Base-by-base conservation (phyloP, 92 coral and sea anemone genomes). In the Parazoanthus swiftii region DNA sequence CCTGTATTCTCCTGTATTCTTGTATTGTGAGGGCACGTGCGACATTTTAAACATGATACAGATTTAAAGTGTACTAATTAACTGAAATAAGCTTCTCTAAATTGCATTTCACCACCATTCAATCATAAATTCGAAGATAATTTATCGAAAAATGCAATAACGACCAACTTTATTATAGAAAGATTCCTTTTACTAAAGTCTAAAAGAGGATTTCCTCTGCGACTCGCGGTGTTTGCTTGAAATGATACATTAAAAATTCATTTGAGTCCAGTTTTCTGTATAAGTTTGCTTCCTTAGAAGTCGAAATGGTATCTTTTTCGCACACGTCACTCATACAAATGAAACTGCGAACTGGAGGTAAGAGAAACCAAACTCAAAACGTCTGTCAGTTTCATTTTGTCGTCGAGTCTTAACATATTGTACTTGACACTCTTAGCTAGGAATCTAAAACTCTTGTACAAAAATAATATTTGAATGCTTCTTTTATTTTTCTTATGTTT, bases 21-120 rank as follows among this genome's bases (percentile, higher is more conserved):
- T 42, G 78, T 35, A 83, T 83, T 83, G 86, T 83, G 39, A 46
- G 51, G 95, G 94, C 98, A 95, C 98, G 98, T 95, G 98, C 89
- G n/a, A n/a, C 3, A 18, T 36, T 42, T 76, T 74, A 88, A 85
- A 93, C 90, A 88, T 89, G 91, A 89, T 77, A 80, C 82, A 88
- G 65, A 72, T 74, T 79, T 72, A 85, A 86, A 92, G 89, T 86
- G 88, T 58, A 87, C 86, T 86, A 89, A 91, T 91, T 93, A 86
- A 92, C 90, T 81, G 78, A 88, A 80, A 82, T 89, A 74, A 78
- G 87, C 81, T 35, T 86, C 89, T 91, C 89, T 86, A 80, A 46
- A 84, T 80, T 76, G 86, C 85, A 82, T 89, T 74, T 85, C 79
- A 90, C 82, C 85, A 86, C 79, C 81, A 87, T 93, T 91, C 86